Conservation (phyloP, 2,113 vertebrate genomes). For the Rhodinocichla rosea region DNA sequence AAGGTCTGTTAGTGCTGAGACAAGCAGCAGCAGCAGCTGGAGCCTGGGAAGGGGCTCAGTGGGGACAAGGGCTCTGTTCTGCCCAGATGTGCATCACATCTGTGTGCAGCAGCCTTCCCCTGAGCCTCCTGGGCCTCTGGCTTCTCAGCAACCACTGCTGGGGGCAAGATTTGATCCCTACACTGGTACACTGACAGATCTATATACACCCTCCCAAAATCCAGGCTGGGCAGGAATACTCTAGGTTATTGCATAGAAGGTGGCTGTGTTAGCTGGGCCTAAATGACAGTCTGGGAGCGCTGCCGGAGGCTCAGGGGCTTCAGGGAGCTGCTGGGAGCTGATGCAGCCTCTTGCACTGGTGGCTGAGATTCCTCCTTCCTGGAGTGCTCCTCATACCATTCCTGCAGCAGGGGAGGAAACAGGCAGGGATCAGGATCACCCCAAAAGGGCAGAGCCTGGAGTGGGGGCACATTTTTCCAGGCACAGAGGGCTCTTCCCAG, state of each 20-base stretch:
- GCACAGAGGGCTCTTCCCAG: not conserved
- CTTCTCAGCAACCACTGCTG: not conserved
- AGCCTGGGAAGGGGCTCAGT: not conserved
- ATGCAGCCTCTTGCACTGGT: slow-evolving; percentile 54
- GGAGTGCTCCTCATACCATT: slow-evolving; percentile 92
- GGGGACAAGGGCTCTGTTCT: not conserved
- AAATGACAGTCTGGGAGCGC: slow-evolving; percentile 79
- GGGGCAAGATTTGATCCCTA: not conserved
- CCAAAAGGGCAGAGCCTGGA: not conserved
- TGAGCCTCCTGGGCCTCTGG: not conserved
- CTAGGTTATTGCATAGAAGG: slow-evolving; percentile 74
- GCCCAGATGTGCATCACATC: not conserved
- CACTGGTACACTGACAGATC: not conserved
- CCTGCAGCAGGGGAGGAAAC: slow-evolving; percentile 54
- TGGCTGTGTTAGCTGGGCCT: not conserved
- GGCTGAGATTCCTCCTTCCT: slow-evolving; percentile 74
- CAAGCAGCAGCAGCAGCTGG: not conserved
- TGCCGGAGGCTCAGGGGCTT: slow-evolving; percentile 70
- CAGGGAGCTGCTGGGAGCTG: not conserved
- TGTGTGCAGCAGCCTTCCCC: not conserved
- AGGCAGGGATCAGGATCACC: not conserved
- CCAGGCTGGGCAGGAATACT: not conserved
- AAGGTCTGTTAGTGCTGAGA: not conserved
- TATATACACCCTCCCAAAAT: not conserved
- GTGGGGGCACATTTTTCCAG: accelerated